phyloP scores from a whole-genome alignment of 1,140 invertebrate species.

The Papilio machaon region DNA sequence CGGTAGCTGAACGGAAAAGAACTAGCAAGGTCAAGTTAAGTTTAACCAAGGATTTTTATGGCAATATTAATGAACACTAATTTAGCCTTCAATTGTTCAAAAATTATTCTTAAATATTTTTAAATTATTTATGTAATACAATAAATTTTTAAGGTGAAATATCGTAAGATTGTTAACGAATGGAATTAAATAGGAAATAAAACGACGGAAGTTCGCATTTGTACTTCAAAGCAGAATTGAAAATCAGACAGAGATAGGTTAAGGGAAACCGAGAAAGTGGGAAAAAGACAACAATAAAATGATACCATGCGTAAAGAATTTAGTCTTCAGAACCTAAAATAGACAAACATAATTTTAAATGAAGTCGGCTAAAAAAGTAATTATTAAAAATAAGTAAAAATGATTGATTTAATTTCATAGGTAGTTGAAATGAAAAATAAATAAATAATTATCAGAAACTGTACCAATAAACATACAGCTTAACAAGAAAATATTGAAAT shows the following conservation, averaged over 20 bases:
- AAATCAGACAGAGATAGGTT: conserved; percentile 32
- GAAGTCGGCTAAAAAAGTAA: neutral
- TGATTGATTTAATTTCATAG: neutral
- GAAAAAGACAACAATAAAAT: conserved; percentile 1
- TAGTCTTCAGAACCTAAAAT: neutral
- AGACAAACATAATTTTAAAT: conserved; percentile 20
- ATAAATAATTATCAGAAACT: no score
- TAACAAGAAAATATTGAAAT: no score
- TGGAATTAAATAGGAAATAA: conserved; percentile 70
- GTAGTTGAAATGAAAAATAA: neutral
- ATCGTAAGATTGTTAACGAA: conserved; percentile 54
- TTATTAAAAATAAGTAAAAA: neutral
- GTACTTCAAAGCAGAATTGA: conserved; percentile 43
- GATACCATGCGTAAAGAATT: conserved; percentile 18
- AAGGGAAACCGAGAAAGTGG: neutral
- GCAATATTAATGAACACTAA: conserved; percentile 48
- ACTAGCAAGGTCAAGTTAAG: conserved; percentile 82
- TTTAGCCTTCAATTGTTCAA: conserved; percentile 38
- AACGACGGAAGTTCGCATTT: conserved; percentile 69
- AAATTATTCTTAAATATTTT: conserved; percentile 62
- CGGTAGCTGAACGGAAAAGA: conserved; percentile 87
- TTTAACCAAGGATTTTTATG: conserved; percentile 74
- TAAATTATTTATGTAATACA: conserved; percentile 57
- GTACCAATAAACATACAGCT: no score
- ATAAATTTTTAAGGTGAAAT: conserved; percentile 49